These are phyloP conservation scores for Trematomus loennbergii DNA, from an alignment of 2,113 vertebrate genomes.

Conservation along the genomic window DNA sequence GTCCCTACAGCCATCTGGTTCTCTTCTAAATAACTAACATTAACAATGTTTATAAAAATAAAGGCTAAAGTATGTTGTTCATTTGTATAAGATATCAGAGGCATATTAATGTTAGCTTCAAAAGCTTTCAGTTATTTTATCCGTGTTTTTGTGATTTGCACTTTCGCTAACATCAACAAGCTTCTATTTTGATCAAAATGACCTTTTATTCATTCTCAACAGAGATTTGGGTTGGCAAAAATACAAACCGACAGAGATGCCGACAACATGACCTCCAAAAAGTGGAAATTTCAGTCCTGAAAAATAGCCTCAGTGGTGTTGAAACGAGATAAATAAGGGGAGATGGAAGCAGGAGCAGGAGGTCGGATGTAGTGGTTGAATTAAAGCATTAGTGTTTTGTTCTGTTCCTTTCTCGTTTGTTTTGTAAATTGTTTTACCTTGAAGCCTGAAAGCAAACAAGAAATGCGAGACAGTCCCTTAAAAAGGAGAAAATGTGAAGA, in stretches of 20 bases:
- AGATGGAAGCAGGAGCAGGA: constrained; percentile 3
- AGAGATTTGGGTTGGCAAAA: background rate
- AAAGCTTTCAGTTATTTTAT: background rate
- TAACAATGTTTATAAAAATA: background rate
- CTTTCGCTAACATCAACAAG: background rate
- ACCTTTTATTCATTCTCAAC: constrained; percentile 3
- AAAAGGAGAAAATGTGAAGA: constrained; percentile 3
- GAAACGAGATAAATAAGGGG: constrained; percentile 21
- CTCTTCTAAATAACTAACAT: background rate
- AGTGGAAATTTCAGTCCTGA: background rate
- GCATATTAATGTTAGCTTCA: background rate
- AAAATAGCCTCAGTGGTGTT: background rate
- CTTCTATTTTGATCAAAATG: background rate
- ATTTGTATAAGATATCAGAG: constrained; percentile 1
- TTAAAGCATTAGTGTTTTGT: constrained; percentile 20
- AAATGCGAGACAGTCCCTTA: background rate
- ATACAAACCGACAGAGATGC: background rate
- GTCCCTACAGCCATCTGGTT: constrained; percentile 31
- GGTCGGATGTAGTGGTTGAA: background rate
- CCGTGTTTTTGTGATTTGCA: background rate
- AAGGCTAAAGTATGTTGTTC: background rate
- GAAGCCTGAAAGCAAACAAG: constrained; percentile 38
- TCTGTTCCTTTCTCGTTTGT: constrained; percentile 2
- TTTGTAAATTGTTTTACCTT: constrained; percentile 13
- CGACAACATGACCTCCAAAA: constrained; percentile 3